Evolutionary conservation across 35 echinoderm and acorn worm genomes (phyloP), one percentile per base, ranked within the genome.

Genomic region (Heliocidaris erythrogramma): DNA sequence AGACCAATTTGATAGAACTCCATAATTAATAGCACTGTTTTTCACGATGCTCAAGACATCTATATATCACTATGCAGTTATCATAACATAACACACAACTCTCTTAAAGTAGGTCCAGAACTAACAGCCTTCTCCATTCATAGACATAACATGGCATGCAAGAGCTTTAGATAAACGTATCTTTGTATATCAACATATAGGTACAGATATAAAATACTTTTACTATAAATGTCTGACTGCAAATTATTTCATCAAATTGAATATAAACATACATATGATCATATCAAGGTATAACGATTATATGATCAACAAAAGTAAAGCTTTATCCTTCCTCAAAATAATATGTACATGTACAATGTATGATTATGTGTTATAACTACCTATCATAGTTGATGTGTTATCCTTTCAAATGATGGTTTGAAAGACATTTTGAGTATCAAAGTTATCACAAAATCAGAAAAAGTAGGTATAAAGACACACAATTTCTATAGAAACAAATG

Each of bases 351-450:
- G 0, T 13, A 52, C 7, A 52, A 52, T 52, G 12, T 56, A 56
- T 56, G 52, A 56, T 56, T 13, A 53, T 53, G 52, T 12, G 10
- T 56, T 56, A 12, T 56, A 56, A 11, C 52, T 56, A 56, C 52
- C 13, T 56, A 13, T 8, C 27, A n/a, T 78, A 27, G 27, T 5
- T 27, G 27, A 7, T 17, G 18, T 78, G 65, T 78, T 78, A 2
- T 78, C 65, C 65, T 78, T 78, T 78, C 65, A 78, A 78, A 78
- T 78, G 65, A 78, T n/a, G 18, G 65, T 27, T 78, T 78, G 65
- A 78, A 78, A 78, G 65, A 78, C 65, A 78, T 27, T 78, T 24
- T 7, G 17, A 21, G 65, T 78, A 78, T 21, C 65, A 78, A 78
- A 78, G 13, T 56, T 78, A n/a, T 78, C 18, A 60, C 5, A 78